These are phyloP conservation scores for Ptychobarbus kaznakovi DNA, from an alignment of 2,797 vertebrate genomes.

Conservation along the genomic window DNA sequence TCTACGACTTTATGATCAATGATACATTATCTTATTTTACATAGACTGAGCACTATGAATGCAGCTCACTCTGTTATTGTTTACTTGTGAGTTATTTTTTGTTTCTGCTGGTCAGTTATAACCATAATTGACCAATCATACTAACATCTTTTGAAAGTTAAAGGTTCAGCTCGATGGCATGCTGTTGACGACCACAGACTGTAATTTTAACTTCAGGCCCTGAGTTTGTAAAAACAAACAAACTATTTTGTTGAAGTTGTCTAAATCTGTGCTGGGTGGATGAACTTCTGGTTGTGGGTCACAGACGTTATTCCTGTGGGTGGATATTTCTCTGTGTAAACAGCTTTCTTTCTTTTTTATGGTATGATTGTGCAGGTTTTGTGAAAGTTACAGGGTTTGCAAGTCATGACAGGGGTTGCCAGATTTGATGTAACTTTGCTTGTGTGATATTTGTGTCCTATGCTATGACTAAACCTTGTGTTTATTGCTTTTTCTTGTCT, in stretches of 20 bases:
- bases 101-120: not conserved
- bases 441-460: no score
- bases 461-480: no score
- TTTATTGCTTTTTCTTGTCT: no score
- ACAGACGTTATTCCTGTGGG: not conserved
- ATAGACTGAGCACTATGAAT: not conserved
- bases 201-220: not conserved
- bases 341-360: not conserved
- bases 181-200: not conserved
- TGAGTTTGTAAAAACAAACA: conserved; percentile 7
- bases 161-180: not conserved
- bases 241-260: not conserved
- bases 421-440: no score
- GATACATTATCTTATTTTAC: not conserved
- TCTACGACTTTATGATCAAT: not conserved
- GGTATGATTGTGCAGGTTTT: not conserved
- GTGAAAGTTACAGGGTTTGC: not conserved
- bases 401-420: no score
- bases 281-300: conserved; percentile 13
- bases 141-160: not conserved
- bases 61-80: not conserved
- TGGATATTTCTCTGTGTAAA: conserved; percentile 19
- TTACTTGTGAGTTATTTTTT: not conserved
- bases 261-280: conserved; percentile 6
- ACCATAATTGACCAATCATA: not conserved